Evolutionary conservation across 2,113 vertebrate genomes (phyloP), one percentile per base, ranked within the genome.

Genomic region (Corythornis vintsioides): DNA sequence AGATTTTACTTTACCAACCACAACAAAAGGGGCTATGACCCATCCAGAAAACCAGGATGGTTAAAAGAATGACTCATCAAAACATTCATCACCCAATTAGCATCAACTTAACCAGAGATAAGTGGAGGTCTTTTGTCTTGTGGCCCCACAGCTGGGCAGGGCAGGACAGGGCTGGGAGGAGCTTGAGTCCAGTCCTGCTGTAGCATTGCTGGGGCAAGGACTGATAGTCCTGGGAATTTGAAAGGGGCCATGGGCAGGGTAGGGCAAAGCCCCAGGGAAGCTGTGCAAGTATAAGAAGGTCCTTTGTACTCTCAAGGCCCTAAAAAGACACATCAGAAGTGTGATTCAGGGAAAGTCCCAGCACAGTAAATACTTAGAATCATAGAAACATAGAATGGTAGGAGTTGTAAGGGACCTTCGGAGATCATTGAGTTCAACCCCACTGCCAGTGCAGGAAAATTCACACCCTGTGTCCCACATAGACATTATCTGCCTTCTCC

Each of bases 401-500:
- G 48, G 11, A 13, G 48, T 50, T 50, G 22, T 21, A 50, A 50
- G 22, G 12, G 48, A 50, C 48, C 22, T 50, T 22, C 48, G 8
- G 21, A 50, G 48, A 50, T 50, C 22, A 50, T 50, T 13, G 11
- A 50, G 48, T 50, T 22, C 22, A 50, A 7, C 48, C 21, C 21
- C 48, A 6, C 48, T 50, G 22, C 22, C 48, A 50, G 48, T 11
- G 11, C 48, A 50, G 48, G 48, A 50, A 50, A 50, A 11, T 50
- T 50, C 0, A 0, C 10, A 53, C 8, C 17, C 7, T 24, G 3
- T 48, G 8, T 73, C 2, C 1, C 1, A 5, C 26, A 21, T 4
- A 35, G 29, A 45, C 26, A 47, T 42, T 33, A 28, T 72, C 48
- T 61, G 15, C 16, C 45, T 87, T 9, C 9, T 72, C 31, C 29